A percentile compares a stretch with the other conserved stretches of the same genome.
Evolutionary conservation across 1,140 invertebrate genomes (phyloP).

Genomic region (Lysiphlebus fabarum): DNA sequence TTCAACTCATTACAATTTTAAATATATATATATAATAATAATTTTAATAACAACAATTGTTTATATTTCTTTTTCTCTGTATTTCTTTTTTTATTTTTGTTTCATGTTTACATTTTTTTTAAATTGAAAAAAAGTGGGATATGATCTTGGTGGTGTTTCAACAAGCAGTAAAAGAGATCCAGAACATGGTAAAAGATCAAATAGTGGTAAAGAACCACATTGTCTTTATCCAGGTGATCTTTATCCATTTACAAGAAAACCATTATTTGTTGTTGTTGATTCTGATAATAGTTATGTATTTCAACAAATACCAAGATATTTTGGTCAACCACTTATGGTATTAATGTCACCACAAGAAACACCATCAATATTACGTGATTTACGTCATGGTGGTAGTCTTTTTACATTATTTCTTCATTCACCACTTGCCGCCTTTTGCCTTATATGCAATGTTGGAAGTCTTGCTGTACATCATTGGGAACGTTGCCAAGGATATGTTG

Average conservation of each 20-base stretch:
- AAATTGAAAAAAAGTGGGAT: conserved; percentile 67
- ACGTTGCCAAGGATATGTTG: conserved; percentile 81
- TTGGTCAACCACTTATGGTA: conserved; percentile 91
- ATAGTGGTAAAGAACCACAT: conserved; percentile 75
- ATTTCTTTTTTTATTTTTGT: conserved; percentile 22
- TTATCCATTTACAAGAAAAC: conserved; percentile 87
- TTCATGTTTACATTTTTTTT: conserved; percentile 26
- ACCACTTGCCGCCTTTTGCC: conserved; percentile 89
- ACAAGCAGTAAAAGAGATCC: conserved; percentile 80
- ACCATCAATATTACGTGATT: conserved; percentile 81
- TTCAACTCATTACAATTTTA: too few species aligned
- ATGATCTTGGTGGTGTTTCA: conserved; percentile 87
- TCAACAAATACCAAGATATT: conserved; percentile 86
- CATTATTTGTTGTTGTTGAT: conserved; percentile 90
- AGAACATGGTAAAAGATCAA: conserved; percentile 64
- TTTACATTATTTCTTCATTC: conserved; percentile 95
- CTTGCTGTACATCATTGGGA: conserved; percentile 87
- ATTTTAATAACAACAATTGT: not conserved
- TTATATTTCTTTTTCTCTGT: not conserved
- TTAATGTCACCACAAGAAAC: conserved; percentile 91
- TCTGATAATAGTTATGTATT: conserved; percentile 94
- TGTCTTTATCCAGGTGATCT: conserved; percentile 91
- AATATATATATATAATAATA: not conserved
- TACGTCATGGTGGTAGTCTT: conserved; percentile 86
- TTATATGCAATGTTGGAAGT: conserved; percentile 84